These are phyloP conservation scores for Aramus guarauna DNA, from an alignment of 2,113 vertebrate species.

Conservation along the genomic window DNA sequence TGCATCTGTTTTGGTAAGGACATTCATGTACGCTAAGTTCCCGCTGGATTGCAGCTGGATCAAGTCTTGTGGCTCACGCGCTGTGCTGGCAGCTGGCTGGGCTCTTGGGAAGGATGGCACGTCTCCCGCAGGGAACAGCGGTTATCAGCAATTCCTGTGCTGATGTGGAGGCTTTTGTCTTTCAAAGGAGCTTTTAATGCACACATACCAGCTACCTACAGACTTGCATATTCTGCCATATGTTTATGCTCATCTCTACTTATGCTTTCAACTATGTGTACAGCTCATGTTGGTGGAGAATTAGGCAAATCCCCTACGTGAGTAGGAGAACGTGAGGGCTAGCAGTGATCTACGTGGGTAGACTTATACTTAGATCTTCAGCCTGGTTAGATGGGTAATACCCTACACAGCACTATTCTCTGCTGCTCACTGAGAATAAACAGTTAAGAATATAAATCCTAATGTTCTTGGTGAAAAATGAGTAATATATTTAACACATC, in stretches of 20 bases:
- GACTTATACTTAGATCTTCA: not conserved
- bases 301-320: not conserved
- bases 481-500: not conserved
- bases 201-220: not conserved
- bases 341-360: fast-evolving
- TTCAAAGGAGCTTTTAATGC: not conserved
- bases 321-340: not conserved
- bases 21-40: too few species aligned
- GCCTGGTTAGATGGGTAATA: not conserved
- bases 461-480: not conserved
- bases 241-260: not conserved
- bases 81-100: not conserved
- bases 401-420: too few species aligned
- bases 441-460: not conserved
- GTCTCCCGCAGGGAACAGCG: not conserved
- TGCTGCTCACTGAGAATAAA: not conserved
- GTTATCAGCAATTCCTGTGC: not conserved
- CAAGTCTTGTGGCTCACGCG: fast-evolving
- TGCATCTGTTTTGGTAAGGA: not conserved
- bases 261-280: not conserved
- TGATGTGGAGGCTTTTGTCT: not conserved
- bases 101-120: not conserved
- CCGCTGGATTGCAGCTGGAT: not conserved
- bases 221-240: not conserved
- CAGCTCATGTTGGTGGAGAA: not conserved